Conservation (phyloP, 2,797 vertebrate species). For the Chrysocyon brachyurus region DNA sequence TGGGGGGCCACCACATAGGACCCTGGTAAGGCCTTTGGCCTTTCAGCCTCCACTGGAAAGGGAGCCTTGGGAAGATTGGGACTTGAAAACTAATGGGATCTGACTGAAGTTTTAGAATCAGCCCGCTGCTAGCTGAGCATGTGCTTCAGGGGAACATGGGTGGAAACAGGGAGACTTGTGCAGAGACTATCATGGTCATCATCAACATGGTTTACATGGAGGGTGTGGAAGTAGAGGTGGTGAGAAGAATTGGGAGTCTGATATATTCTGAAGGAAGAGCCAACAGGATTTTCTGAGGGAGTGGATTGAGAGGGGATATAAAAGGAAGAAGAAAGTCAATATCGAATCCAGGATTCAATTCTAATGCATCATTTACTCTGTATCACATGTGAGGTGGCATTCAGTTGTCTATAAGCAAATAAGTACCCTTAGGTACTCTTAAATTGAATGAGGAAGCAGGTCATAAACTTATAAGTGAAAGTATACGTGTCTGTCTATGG, state of each 20-base stretch:
- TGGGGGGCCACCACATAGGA: not conserved
- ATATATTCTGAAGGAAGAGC: not conserved
- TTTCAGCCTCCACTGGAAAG: not conserved
- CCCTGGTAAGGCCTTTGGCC: not conserved
- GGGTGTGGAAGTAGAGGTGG: not conserved
- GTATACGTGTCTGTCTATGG: not conserved
- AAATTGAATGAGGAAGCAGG: not conserved
- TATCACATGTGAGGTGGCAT: not conserved
- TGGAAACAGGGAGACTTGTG: not conserved
- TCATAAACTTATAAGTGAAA: not conserved
- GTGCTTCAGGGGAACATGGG: not conserved
- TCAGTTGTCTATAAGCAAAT: not conserved
- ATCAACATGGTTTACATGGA: not conserved
- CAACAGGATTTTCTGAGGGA: not conserved
- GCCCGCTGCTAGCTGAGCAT: not conserved
- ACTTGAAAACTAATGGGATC: not conserved
- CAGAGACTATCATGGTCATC: no score
- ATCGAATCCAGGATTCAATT: not conserved
- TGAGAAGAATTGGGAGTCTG: conserved; percentile 23
- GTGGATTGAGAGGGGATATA: not conserved
- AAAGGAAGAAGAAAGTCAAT: not conserved
- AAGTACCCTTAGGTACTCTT: not conserved
- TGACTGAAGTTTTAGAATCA: not conserved
- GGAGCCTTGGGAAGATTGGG: not conserved
- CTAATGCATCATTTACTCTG: not conserved